Evolutionary conservation across 2,888 invertebrate species (phyloP), one percentile per base, ranked within the genome.

Genomic region (Hoplodrina blanda): DNA sequence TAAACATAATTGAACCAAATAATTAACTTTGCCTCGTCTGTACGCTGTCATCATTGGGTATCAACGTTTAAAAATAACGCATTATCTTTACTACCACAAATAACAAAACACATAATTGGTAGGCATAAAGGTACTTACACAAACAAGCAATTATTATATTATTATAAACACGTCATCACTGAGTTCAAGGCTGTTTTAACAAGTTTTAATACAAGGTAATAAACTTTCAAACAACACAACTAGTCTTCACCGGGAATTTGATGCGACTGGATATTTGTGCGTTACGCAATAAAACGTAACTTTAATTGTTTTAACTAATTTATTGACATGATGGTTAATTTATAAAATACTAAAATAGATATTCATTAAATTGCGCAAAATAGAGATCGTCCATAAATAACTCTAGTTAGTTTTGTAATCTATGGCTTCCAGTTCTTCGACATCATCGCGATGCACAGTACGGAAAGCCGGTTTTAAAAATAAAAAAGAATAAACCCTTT

Each of bases 111-210:
- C 25, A 60, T 4, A n/a, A 8, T 13, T 41, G 11, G 11, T 41
- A 13, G 41, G 13, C 2, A 41, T 41, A 13, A 13, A 41, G 41
- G 7, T n/a, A 74, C 73, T 75, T 41, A 78, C 74, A 63, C 54
- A 50, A 20, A 11, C 50, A 63, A 55, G 46, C 50, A 69, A 75
- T 20, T 8, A 54, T 7, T 30, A 49, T 55, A 56, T 46, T 55
- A 56, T 46, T 41, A 25, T 4, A 5, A 74, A 10, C 73, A 63
- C 63, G 63, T 63, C 63, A 55, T 72, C 63, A 55, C 78, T 19
- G 20, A 10, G 37, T 30, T 78, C 54, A 55, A 72, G n/a, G 25
- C 19, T 44, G 33, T 8, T 46, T 10, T 44, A 20, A 17, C 4
- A 55, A 63, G 13, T n/a, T 33, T 8, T 11, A 11, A 19, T 6